Evolutionary conservation across 2,888 invertebrate species (phyloP).

Genomic region (Nomada fucata): DNA sequence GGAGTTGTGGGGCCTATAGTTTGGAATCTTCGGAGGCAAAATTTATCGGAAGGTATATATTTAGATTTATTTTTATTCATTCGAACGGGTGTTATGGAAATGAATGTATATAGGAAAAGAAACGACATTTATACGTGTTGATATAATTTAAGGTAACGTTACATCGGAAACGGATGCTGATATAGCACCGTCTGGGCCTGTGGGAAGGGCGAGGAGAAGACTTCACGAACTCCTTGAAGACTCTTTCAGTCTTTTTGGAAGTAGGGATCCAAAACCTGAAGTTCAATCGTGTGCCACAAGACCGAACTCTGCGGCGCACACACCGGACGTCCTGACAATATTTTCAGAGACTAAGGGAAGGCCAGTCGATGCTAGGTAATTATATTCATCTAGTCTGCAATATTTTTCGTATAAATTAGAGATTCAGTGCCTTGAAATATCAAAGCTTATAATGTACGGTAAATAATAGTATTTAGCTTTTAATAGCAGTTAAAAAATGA

Average conservation of each 20-base stretch:
- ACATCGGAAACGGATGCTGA: slow-evolving; percentile 75
- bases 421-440: no score
- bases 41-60: slow-evolving; percentile 81
- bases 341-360: slow-evolving; percentile 75
- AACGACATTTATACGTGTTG: neutral
- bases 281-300: slow-evolving; percentile 64
- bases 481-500: neutral
- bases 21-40: slow-evolving; percentile 92
- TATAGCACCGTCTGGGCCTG: slow-evolving; percentile 77
- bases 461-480: no score
- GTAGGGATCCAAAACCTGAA: slow-evolving; percentile 86
- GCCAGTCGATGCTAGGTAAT: slow-evolving; percentile 75
- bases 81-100: neutral
- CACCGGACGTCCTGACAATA: slow-evolving; percentile 68
- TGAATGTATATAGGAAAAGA: neutral
- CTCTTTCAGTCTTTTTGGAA: slow-evolving; percentile 91
- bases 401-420: neutral
- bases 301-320: slow-evolving; percentile 63
- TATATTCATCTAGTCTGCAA: slow-evolving; percentile 4
- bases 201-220: slow-evolving; percentile 89
- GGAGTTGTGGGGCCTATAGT: slow-evolving; percentile 93
- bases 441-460: no score
- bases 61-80: neutral
- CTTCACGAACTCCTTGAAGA: slow-evolving; percentile 92
- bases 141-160: slow-evolving; percentile 64